Base-by-base conservation (phyloP, 2,797 vertebrate genomes). In the Parauchenoglanis punctatus region DNA sequence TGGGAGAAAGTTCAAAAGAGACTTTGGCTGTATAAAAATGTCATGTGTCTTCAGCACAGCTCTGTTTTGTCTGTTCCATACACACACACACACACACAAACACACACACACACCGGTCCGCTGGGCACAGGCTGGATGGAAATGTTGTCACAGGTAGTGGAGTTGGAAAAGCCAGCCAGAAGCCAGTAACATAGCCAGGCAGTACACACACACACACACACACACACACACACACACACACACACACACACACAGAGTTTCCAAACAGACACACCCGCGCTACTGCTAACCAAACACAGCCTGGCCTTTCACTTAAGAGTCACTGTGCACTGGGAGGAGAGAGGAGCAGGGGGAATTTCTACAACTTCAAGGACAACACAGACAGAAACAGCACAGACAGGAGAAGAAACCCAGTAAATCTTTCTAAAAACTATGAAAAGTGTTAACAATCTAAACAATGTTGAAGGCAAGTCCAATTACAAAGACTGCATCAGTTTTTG, bases 101-200 rank as follows among this genome's bases (percentile, higher is more conserved):
- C 75, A 63, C 77, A 73, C 28, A 46, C 67, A 80, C 78, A 59
- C n/a, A 54, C 28, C 68, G 67, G 59, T 46, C 59, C 56, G 85
- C 52, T 40, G 75, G 87, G 88, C 65, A 11, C 67, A 92, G 91
- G 91, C 89, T 85, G 88, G 92, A 91, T 89, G 92, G 92, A 94
- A 95, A 94, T 93, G 92, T 95, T 93, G 92, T 93, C 92, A 89
- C 91, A 93, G 93, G 91, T 83, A 87, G 92, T 84, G 89, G 87
- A 89, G 83, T 35, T 78, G 49, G 90, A 91, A 90, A 91, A 90
- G 92, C 87, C 40, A 70, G 92, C 85, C 90, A 89, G 91, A 86
- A 67, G 92, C 84, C 90, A 89, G 90, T 92, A 93, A 92, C 91
- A 92, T 89, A 93, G 93, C 92, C 92, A 40, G 93, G 93, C 93